Conservation (phyloP, 2,888 invertebrate species). For the Microchrysa polita region DNA sequence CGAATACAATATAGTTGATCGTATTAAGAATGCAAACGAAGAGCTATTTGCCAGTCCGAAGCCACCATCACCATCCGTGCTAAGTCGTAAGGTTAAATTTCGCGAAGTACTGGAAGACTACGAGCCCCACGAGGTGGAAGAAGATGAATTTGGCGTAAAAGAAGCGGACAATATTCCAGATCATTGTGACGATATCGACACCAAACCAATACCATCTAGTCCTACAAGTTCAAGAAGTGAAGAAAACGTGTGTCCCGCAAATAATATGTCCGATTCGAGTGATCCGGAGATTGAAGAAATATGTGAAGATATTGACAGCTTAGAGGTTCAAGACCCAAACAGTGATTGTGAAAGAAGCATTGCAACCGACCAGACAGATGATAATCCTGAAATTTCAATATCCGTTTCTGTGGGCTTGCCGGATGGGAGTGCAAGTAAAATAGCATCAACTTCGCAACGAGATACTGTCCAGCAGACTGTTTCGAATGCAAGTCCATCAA, state of each 20-base stretch:
- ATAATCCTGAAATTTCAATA: too few relatives aligned
- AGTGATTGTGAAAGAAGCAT: constrained; percentile 32
- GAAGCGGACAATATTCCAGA: constrained; percentile 1
- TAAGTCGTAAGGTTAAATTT: constrained; percentile 64
- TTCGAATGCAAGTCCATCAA: background rate
- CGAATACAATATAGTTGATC: constrained; percentile 68
- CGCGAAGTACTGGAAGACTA: constrained; percentile 66
- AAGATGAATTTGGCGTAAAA: too few relatives aligned
- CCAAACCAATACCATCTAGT: background rate
- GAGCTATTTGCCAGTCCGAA: constrained; percentile 61
- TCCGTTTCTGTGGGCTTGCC: too few relatives aligned
- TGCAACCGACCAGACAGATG: background rate
- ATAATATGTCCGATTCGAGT: constrained; percentile 47
- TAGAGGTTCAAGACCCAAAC: constrained; percentile 45
- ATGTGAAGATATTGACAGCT: constrained; percentile 60
- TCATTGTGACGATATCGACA: background rate
- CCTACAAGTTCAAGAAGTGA: background rate
- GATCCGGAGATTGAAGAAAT: constrained; percentile 58
- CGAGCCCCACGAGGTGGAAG: constrained; percentile 61
- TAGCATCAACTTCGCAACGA: background rate
- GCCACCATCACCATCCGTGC: constrained; percentile 16
- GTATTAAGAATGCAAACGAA: constrained; percentile 67
- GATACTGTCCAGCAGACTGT: background rate
- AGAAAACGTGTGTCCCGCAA: background rate
- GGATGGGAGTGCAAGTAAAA: background rate